Evolutionary conservation across 2,797 vertebrate species (phyloP).

Genomic region (Eptatretus atami): DNA sequence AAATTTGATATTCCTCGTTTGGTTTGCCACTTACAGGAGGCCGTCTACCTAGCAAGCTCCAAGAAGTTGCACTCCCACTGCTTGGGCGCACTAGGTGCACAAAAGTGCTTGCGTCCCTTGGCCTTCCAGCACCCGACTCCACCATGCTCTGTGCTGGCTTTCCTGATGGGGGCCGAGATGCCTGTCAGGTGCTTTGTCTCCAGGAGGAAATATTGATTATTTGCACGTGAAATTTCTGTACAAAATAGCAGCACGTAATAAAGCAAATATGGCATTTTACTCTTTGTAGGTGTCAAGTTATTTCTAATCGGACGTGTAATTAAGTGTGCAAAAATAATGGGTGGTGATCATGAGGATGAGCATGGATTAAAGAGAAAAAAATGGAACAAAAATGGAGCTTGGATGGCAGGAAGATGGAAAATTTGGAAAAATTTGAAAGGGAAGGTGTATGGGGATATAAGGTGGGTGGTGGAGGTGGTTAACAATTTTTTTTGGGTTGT

Average conservation of each 20-base stretch:
- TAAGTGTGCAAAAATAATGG: too few species aligned
- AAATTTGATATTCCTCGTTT: not conserved
- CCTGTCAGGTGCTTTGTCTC: conserved; percentile 27
- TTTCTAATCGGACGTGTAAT: too few species aligned
- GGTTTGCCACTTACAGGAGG: conserved; percentile 20
- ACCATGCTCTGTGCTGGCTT: conserved; percentile 41
- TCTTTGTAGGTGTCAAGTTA: too few species aligned
- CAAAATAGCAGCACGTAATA: too few species aligned
- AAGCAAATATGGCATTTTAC: too few species aligned
- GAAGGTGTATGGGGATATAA: not conserved
- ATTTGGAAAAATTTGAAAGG: not conserved
- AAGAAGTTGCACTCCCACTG: conserved; percentile 30
- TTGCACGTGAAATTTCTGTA: too few species aligned
- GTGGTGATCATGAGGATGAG: too few species aligned
- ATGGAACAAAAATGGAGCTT: too few species aligned
- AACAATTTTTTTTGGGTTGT: too few species aligned
- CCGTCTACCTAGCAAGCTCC: conserved; percentile 17
- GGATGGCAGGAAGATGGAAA: not conserved
- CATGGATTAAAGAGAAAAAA: too few species aligned
- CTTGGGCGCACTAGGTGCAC: conserved; percentile 22
- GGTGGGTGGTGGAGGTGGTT: not conserved
- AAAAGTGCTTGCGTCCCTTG: conserved; percentile 18
- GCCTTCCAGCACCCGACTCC: conserved; percentile 13
- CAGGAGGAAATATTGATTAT: too few species aligned
- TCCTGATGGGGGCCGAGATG: conserved; percentile 32